These are phyloP conservation scores for Aplysina aerophoba DNA, from an alignment of 37 sponge, comb jelly and placozoan genomes.

Conservation along the genomic window DNA sequence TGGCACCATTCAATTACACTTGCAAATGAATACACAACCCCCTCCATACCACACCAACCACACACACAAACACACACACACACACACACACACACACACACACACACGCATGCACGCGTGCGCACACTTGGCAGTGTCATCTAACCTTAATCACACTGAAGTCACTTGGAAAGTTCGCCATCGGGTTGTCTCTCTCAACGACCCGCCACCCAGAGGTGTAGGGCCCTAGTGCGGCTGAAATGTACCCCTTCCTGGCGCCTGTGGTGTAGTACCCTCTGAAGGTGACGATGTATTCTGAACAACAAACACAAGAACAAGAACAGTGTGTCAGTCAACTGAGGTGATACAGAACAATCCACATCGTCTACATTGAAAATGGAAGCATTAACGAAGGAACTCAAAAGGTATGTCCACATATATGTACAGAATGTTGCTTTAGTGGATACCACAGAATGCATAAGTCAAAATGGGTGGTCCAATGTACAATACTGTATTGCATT, in stretches of 20 bases:
- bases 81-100: background rate
- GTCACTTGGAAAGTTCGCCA: constrained; percentile 78
- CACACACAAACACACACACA: background rate
- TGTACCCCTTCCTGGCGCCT: constrained; percentile 61
- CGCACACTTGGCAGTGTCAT: background rate
- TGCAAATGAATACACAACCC: too few relatives aligned
- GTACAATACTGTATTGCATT: too few relatives aligned
- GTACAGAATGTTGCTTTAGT: too few relatives aligned
- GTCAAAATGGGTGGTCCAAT: too few relatives aligned
- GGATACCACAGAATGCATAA: too few relatives aligned
- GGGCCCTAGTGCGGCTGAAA: constrained; percentile 63
- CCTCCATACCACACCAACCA: constrained; percentile 5
- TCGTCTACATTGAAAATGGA: too few relatives aligned
- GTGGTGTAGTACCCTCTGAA: constrained; percentile 81
- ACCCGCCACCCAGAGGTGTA: constrained; percentile 55
- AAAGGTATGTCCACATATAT: too few relatives aligned
- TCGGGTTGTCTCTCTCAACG: constrained; percentile 66
- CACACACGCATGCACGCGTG: background rate
- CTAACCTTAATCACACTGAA: constrained; percentile 72
- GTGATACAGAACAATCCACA: too few relatives aligned
- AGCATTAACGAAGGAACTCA: too few relatives aligned
- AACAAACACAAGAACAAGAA: background rate
- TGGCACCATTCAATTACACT: too few relatives aligned
- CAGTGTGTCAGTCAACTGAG: too few relatives aligned
- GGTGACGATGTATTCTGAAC: constrained; percentile 81